These are phyloP conservation scores for Prionailurus bengalensis DNA, from an alignment of 2,113 vertebrate genomes.

Conservation along the genomic window DNA sequence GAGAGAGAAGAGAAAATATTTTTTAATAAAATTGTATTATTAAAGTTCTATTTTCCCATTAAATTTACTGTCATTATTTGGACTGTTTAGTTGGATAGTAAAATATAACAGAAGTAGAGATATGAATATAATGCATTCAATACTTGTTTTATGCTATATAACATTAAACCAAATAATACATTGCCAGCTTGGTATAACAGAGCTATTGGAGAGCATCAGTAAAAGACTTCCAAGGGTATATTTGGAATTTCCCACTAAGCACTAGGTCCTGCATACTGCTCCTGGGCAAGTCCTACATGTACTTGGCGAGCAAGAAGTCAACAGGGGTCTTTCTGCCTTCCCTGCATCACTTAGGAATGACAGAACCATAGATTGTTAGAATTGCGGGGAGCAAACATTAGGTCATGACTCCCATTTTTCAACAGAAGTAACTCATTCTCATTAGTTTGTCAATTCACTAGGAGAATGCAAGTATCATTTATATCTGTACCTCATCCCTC, in stretches of 20 bases:
- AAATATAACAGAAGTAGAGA: background rate
- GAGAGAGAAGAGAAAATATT: background rate
- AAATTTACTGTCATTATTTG: background rate
- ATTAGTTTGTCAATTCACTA: background rate
- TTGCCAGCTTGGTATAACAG: background rate
- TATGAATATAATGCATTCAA: background rate
- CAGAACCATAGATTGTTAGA: background rate
- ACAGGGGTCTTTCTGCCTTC: background rate
- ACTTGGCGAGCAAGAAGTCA: background rate
- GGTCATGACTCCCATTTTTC: background rate
- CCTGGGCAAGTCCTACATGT: background rate
- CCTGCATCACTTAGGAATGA: background rate
- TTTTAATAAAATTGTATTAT: background rate
- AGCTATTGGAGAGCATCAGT: background rate
- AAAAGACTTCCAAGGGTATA: background rate
- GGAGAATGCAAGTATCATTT: background rate
- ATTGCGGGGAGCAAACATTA: background rate
- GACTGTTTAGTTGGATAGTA: background rate
- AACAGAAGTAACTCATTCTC: constrained; percentile 27
- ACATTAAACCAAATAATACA: background rate
- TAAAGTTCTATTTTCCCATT: background rate
- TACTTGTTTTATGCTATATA: background rate
- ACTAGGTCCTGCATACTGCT: background rate
- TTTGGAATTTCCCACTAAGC: constrained; percentile 32
- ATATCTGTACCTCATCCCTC: background rate